Conservation (phyloP, 2,888 invertebrate genomes). For the Pristionchus arcanus region DNA sequence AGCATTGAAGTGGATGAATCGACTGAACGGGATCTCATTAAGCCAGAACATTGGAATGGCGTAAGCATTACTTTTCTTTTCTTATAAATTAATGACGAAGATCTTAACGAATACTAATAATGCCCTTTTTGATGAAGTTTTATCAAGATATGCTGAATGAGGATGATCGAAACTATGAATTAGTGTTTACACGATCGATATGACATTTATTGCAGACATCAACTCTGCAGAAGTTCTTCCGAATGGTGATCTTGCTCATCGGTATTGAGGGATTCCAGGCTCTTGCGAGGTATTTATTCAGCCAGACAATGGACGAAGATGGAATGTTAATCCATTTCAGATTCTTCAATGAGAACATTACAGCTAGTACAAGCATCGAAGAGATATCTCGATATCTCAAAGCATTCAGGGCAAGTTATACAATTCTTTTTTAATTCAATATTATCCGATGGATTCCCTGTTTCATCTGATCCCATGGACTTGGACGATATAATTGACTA, state of each 20-base stretch:
- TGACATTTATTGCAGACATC: neutral
- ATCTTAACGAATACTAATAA: neutral
- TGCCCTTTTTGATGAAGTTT: neutral
- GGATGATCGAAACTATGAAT: neutral
- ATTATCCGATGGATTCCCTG: neutral
- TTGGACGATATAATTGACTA: neutral
- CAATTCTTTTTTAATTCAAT: neutral
- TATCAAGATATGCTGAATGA: neutral
- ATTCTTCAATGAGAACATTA: slow-evolving; percentile 43
- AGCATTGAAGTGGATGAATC: neutral
- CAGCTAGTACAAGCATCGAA: slow-evolving; percentile 11
- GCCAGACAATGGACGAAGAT: neutral
- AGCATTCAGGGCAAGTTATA: slow-evolving; percentile 20
- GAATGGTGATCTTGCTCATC: neutral
- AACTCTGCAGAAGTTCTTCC: neutral
- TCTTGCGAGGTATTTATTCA: neutral
- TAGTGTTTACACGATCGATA: neutral
- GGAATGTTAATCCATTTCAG: neutral
- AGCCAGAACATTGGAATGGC: neutral
- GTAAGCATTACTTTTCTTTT: neutral
- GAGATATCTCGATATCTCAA: slow-evolving; percentile 19
- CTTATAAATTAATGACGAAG: neutral
- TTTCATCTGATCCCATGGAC: neutral
- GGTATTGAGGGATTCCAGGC: neutral
- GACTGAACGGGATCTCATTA: neutral